Conservation (phyloP, 2,888 invertebrate genomes). For the Anticlea derivata region DNA sequence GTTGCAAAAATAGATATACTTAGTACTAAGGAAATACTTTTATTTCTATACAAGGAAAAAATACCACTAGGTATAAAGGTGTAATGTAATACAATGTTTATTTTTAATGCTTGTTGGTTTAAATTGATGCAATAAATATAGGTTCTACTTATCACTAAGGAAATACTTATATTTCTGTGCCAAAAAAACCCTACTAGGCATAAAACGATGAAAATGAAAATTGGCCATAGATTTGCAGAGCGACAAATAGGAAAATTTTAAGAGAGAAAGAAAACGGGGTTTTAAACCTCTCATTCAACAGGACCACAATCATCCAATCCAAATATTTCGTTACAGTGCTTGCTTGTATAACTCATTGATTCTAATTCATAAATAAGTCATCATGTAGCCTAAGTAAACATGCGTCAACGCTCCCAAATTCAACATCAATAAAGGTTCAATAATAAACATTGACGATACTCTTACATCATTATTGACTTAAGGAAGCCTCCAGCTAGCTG, state of each 20-base stretch:
- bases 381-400: slow-evolving; percentile 26
- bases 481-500: slow-evolving; percentile 57
- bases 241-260: too few relatives aligned
- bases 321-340: background rate
- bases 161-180: background rate
- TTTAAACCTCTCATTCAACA: too few relatives aligned
- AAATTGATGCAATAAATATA: too few relatives aligned
- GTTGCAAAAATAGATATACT: slow-evolving; percentile 6
- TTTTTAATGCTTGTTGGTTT: too few relatives aligned
- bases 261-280: too few relatives aligned
- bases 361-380: slow-evolving; percentile 19
- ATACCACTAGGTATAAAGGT: too few relatives aligned
- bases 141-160: background rate
- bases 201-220: too few relatives aligned
- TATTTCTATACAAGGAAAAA: background rate
- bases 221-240: too few relatives aligned
- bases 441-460: slow-evolving; percentile 37
- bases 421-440: slow-evolving; percentile 39
- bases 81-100: too few relatives aligned
- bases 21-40: background rate
- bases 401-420: slow-evolving; percentile 43
- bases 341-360: slow-evolving; percentile 1
- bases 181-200: too few relatives aligned
- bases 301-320: too few relatives aligned
- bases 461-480: slow-evolving; percentile 74